Evolutionary conservation across 2,888 invertebrate genomes (phyloP).

Genomic region (Oeneis ivallda): DNA sequence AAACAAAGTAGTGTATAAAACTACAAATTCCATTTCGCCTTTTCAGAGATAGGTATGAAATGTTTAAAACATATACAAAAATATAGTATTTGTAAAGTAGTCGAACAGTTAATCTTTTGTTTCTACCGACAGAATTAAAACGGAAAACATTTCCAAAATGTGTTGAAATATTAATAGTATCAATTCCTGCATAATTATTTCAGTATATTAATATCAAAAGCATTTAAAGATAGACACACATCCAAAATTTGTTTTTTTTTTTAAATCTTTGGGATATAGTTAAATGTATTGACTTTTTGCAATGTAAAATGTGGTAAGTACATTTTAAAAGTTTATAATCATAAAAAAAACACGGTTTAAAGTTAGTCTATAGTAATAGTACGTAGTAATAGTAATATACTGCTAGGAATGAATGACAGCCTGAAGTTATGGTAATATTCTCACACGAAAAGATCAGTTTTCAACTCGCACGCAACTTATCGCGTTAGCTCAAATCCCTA

Average conservation of each 20-base stretch:
- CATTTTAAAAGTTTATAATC: not conserved
- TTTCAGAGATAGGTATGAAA: constrained; percentile 1
- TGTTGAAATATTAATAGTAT: not conserved
- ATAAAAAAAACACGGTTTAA: not conserved
- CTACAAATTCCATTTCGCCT: constrained; percentile 1
- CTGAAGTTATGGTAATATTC: too few relatives aligned
- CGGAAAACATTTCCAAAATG: not conserved
- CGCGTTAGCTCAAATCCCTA: too few relatives aligned
- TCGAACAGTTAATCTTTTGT: not conserved
- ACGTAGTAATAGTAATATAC: too few relatives aligned
- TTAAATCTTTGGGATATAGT: constrained; percentile 3
- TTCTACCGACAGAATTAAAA: not conserved
- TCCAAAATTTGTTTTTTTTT: not conserved
- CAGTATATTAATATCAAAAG: constrained; percentile 8
- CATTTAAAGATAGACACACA: not conserved
- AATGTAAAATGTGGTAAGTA: too few relatives aligned
- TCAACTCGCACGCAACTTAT: too few relatives aligned
- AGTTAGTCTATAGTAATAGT: too few relatives aligned
- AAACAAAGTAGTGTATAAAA: not conserved
- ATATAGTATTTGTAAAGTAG: constrained; percentile 6
- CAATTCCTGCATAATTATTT: not conserved
- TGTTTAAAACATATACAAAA: constrained; percentile 14
- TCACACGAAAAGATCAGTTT: too few relatives aligned
- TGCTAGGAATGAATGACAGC: too few relatives aligned
- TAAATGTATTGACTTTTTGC: too few relatives aligned